A percentile compares a stretch with the other conserved stretches of the same genome.
Conservation (phyloP, 2,888 invertebrate species). For the Deroplatys truncata region DNA sequence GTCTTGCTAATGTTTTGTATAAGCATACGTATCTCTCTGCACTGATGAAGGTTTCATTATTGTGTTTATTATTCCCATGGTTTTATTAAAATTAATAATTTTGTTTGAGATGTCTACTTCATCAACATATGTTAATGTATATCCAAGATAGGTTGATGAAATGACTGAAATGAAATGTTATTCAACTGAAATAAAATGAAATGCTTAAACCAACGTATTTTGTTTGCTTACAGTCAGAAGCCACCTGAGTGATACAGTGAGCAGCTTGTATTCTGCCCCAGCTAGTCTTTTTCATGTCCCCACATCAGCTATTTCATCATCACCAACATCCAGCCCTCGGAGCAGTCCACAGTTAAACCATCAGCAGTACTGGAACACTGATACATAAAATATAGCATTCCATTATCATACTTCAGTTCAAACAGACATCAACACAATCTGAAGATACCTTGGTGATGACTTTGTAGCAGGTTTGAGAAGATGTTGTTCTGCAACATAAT, state of each 20-base stretch:
- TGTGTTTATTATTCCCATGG: no score
- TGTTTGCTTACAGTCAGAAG: neutral
- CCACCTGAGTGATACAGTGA: neutral
- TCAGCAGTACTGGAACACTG: neutral
- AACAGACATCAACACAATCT: neutral
- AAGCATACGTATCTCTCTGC: no score
- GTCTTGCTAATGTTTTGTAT: no score
- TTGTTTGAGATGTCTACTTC: no score
- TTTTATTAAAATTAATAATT: no score
- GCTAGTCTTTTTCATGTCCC: neutral
- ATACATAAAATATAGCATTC: neutral
- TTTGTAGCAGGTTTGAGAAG: no score
- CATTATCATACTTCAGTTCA: neutral
- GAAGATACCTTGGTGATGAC: neutral
- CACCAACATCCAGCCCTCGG: neutral
- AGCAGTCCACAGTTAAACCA: neutral
- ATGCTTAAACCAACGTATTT: neutral
- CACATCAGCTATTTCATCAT: neutral
- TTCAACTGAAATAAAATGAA: no score
- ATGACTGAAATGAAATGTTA: no score
- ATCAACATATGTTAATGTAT: no score
- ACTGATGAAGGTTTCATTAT: no score
- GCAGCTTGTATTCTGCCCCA: conserved; percentile 2
- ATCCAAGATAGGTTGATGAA: no score
- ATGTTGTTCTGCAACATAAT: neutral